Evolutionary conservation across 2,113 vertebrate species (phyloP).

Genomic region (Xiphophorus couchianus): DNA sequence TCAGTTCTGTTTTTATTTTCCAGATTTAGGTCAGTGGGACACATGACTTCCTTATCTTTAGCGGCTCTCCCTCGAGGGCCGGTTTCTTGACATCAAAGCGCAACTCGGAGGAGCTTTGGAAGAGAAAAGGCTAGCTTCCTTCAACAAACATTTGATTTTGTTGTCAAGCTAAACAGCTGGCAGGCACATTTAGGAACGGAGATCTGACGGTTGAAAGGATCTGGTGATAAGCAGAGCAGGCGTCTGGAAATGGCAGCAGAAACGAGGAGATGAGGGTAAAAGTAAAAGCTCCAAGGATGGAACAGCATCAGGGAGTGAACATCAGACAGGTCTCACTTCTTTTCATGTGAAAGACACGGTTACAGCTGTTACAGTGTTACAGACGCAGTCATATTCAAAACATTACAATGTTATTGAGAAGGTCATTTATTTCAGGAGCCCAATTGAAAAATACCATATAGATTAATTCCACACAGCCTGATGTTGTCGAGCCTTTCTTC

Average conservation of each 20-base stretch:
- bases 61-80: conserved; percentile 37
- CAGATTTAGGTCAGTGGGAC: conserved; percentile 73
- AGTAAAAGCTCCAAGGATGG: background rate
- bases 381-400: too few species aligned
- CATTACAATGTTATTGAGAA: too few species aligned
- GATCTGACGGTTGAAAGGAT: background rate
- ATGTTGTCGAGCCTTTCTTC: too few species aligned
- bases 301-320: background rate
- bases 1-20: conserved; percentile 8
- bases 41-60: conserved; percentile 47
- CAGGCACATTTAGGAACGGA: conserved; percentile 12
- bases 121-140: conserved; percentile 39
- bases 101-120: conserved; percentile 20
- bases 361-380: too few species aligned
- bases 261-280: background rate
- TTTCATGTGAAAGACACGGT: too few species aligned
- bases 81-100: conserved; percentile 57
- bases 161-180: conserved; percentile 11
- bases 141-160: conserved; percentile 24
- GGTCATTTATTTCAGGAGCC: too few species aligned
- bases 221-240: background rate
- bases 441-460: too few species aligned
- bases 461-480: too few species aligned
- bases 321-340: background rate
- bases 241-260: background rate